Conservation (phyloP, 2,113 vertebrate genomes). For the Scopus umbretta region DNA sequence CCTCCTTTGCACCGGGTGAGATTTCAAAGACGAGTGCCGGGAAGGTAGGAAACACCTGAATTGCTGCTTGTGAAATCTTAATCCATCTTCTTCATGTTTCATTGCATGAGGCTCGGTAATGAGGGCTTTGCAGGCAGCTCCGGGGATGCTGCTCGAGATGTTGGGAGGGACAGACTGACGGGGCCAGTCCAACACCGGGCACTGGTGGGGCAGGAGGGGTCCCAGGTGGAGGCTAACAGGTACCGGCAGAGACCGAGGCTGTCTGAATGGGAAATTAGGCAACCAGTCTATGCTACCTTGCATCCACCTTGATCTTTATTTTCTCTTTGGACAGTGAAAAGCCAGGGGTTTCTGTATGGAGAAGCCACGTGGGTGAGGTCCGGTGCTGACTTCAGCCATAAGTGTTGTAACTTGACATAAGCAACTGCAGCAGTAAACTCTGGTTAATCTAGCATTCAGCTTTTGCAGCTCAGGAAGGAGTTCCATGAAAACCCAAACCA, state of each 20-base stretch:
- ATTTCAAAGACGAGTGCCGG: neutral
- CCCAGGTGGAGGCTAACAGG: neutral
- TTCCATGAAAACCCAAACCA: neutral
- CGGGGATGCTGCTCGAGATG: neutral
- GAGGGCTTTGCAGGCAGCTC: neutral
- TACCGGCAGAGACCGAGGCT: neutral
- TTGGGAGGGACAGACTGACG: accelerated
- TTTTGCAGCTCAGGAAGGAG: neutral
- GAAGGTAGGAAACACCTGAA: neutral
- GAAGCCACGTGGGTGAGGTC: neutral
- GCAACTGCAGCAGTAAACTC: neutral
- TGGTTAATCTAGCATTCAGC: neutral
- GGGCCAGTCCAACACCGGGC: neutral
- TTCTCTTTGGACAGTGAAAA: neutral
- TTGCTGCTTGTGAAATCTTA: neutral
- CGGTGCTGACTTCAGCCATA: neutral
- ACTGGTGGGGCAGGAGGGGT: neutral
- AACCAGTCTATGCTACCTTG: neutral
- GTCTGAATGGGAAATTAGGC: neutral
- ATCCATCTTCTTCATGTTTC: neutral
- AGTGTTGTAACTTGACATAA: accelerated
- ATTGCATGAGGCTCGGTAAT: neutral
- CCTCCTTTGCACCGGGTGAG: accelerated
- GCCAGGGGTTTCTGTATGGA: neutral
- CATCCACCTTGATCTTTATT: neutral